phyloP scores from a whole-genome alignment of 1,140 invertebrate species.

The Saccostrea echinata region DNA sequence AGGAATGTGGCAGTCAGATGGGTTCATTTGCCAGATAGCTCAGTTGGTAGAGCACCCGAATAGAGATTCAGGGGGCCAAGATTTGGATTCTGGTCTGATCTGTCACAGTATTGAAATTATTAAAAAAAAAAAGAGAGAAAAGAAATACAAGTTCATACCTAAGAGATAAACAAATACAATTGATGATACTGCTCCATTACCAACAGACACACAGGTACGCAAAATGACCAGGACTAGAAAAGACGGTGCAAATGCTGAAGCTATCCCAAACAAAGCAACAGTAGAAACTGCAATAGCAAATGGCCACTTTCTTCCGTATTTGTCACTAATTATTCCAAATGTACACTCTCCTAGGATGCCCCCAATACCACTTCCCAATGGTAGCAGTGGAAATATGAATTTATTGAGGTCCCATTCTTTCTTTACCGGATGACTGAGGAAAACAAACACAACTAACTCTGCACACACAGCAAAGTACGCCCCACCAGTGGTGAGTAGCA shows the following conservation, averaged over 20 bases:
- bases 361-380: slow-evolving; percentile 66
- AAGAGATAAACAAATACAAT: slow-evolving; percentile 72
- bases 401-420: slow-evolving; percentile 70
- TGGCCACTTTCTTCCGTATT: slow-evolving; percentile 69
- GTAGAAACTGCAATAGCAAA: slow-evolving; percentile 65
- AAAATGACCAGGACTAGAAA: slow-evolving; percentile 69
- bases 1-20: no score
- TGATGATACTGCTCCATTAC: slow-evolving; percentile 70
- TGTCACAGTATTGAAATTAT: no score
- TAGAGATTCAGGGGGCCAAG: no score
- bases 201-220: slow-evolving; percentile 68
- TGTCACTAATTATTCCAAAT: slow-evolving; percentile 73
- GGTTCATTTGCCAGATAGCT: no score
- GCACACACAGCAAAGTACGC: slow-evolving; percentile 76
- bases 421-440: slow-evolving; percentile 70
- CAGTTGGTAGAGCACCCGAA: no score
- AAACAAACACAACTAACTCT: slow-evolving; percentile 74
- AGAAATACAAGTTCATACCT: slow-evolving; percentile 61
- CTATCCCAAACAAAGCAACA: slow-evolving; percentile 67
- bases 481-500: slow-evolving; percentile 69
- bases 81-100: no score
- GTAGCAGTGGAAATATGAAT: slow-evolving; percentile 70
- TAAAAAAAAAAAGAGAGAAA: background rate
- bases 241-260: slow-evolving; percentile 67
- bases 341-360: slow-evolving; percentile 70